Base-by-base conservation (phyloP, 2,113 vertebrate genomes). In the Smithornis capensis region DNA sequence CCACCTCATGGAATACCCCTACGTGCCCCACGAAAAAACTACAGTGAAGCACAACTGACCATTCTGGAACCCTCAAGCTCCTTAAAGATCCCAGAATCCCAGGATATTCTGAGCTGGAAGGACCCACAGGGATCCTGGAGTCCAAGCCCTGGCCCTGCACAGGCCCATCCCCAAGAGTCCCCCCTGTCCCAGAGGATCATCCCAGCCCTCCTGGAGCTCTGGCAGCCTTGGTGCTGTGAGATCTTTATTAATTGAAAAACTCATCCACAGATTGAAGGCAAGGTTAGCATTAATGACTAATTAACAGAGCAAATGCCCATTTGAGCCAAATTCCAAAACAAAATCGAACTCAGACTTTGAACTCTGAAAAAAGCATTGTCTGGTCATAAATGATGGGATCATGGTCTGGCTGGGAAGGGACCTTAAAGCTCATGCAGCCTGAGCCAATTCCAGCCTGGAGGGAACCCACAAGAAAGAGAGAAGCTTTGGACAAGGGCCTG, bases 1-100 rank as follows among this genome's bases (percentile, higher is more conserved):
- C 10, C 19, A 23, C 50, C 14, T 68, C 44, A 27, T 4, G 47
- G 55, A 2, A 9, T 9, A 4, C 25, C 37, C 8, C 22, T 45
- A 3, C 3, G 4, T n/a, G 9, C 3, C 21, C 16, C 4, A 3
- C 8, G 35, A 6, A 19, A 63, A 44, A 14, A 12, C 4, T 12
- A 2, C 35, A 65, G 15, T 37, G 40, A 33, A 80, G 5, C 14
- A 50, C 25, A 35, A 31, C 15, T 63, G 47, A 14, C 11, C 60
- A 57, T 59, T 55, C 49, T 59, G 37, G 31, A 44, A 63, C 57
- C 19, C 21, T 77, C 19, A 31, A 62, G 18, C 12, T 42, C 23
- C 31, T 57, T 62, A 15, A 65, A 62, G 19, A 42, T 12, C 40
- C 10, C 40, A 42, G 40, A 42, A 42, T 42, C 40, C 40, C 40